Percentiles rank a stretch among this genome's conserved stretches.
Conservation (phyloP, 2,888 invertebrate species). For the Embidobia sp. region DNA sequence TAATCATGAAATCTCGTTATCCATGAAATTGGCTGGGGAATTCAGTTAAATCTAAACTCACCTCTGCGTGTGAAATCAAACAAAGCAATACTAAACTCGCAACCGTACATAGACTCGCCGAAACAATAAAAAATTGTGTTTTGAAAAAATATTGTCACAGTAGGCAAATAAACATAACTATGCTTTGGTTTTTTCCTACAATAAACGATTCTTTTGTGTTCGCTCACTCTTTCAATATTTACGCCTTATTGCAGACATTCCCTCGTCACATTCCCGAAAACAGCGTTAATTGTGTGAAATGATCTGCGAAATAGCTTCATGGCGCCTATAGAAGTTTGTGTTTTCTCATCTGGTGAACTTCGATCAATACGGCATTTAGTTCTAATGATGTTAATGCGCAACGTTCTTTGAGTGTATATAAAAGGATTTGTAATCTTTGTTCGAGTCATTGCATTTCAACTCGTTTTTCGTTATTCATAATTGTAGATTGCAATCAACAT, state of each 20-base stretch:
- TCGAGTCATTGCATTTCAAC: too few species aligned
- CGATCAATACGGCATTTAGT: conserved; percentile 34
- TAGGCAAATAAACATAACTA: not conserved
- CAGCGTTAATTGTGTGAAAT: conserved; percentile 43
- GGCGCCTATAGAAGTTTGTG: conserved; percentile 9
- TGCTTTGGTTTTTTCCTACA: too few species aligned
- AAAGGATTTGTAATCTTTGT: too few species aligned
- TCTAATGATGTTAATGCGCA: conserved; percentile 6
- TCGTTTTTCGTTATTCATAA: too few species aligned
- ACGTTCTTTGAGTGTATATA: too few species aligned
- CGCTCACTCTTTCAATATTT: conserved; percentile 3
- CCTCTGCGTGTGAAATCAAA: not conserved
- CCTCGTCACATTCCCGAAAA: conserved; percentile 27
- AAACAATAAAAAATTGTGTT: not conserved
- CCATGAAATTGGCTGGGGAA: not conserved
- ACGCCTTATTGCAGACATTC: conserved; percentile 1
- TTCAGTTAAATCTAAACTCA: not conserved
- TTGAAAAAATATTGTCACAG: not conserved
- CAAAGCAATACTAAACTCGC: not conserved
- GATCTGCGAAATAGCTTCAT: conserved; percentile 44
- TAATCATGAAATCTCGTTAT: not conserved
- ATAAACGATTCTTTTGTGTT: not conserved
- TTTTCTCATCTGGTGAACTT: conserved; percentile 12
- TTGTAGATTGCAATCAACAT: too few species aligned
- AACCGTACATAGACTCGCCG: too few species aligned